A percentile compares a stretch with the other conserved stretches of the same genome.
Evolutionary conservation across 2,113 vertebrate genomes (phyloP).

Genomic region (Sprattus sprattus): DNA sequence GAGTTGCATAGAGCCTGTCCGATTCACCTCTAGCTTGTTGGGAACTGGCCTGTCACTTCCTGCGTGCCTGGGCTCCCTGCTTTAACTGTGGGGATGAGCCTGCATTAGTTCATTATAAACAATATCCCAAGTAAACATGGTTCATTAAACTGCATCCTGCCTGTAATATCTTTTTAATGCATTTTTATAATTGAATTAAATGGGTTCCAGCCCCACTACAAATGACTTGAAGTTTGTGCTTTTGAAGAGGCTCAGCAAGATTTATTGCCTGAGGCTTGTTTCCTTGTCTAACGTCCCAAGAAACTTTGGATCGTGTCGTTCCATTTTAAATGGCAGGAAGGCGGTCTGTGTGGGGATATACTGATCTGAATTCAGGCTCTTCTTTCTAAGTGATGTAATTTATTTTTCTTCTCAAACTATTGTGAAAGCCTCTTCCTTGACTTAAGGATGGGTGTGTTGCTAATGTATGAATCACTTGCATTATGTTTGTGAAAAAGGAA

Average conservation of each 20-base stretch:
- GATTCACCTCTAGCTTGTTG: not conserved
- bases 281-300: slow-evolving; percentile 46
- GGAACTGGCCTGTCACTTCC: slow-evolving; percentile 16
- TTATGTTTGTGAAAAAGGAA: not conserved
- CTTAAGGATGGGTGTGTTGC: not conserved
- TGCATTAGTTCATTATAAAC: slow-evolving; percentile 78
- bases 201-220: slow-evolving; percentile 72
- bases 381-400: slow-evolving; percentile 21
- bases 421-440: not conserved
- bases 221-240: slow-evolving; percentile 63
- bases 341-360: slow-evolving; percentile 35
- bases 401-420: not conserved
- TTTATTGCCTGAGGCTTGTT: slow-evolving; percentile 52
- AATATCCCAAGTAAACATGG: slow-evolving; percentile 79
- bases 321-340: not conserved
- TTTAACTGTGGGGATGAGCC: slow-evolving; percentile 62
- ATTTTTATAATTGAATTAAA: slow-evolving; percentile 83
- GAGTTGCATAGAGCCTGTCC: not conserved
- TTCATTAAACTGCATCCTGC: slow-evolving; percentile 76
- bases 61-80: slow-evolving; percentile 49
- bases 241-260: slow-evolving; percentile 55
- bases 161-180: slow-evolving; percentile 83
- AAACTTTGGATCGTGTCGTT: slow-evolving; percentile 46
- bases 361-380: slow-evolving; percentile 47
- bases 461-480: slow-evolving; percentile 8